These are phyloP conservation scores for Rhinoptilus africanus DNA, from an alignment of 2,113 vertebrate genomes.

Conservation along the genomic window DNA sequence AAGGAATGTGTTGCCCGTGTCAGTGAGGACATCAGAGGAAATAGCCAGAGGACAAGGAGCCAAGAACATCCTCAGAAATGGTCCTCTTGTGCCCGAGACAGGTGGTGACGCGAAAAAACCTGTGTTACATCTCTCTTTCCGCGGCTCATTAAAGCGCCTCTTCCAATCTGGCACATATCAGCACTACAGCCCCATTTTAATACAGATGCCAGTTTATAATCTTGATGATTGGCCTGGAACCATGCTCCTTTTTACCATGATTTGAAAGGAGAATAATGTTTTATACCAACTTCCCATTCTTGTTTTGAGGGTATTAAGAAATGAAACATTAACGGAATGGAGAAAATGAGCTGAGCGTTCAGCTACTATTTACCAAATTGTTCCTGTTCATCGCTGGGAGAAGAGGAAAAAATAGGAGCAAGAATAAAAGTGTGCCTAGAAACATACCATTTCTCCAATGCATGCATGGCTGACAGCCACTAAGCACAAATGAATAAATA, in stretches of 20 bases:
- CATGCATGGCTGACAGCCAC: constrained; percentile 19
- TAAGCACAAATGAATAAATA: constrained; percentile 63
- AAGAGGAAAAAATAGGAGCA: background rate
- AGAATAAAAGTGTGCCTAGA: constrained; percentile 33
- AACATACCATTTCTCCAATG: background rate
- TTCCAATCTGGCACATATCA: background rate
- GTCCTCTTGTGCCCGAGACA: background rate
- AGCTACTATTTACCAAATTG: constrained; percentile 36
- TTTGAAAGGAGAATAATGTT: constrained; percentile 30
- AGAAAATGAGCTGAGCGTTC: background rate
- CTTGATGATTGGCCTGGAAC: background rate
- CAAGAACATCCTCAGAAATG: background rate
- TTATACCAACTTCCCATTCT: constrained; percentile 4
- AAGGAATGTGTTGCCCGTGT: background rate
- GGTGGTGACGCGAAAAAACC: background rate
- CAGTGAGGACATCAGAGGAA: background rate
- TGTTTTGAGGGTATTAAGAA: constrained; percentile 50
- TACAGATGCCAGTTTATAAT: background rate
- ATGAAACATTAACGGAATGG: constrained; percentile 53
- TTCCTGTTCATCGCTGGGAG: background rate
- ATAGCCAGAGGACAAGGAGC: background rate
- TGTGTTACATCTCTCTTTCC: background rate
- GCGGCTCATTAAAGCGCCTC: background rate
- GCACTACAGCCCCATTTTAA: background rate
- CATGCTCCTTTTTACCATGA: background rate